A percentile compares a stretch with the other conserved stretches of the same genome.
These are phyloP conservation scores for Meteorus sp. DNA, from an alignment of 1,140 invertebrate genomes.

Conservation along the genomic window DNA sequence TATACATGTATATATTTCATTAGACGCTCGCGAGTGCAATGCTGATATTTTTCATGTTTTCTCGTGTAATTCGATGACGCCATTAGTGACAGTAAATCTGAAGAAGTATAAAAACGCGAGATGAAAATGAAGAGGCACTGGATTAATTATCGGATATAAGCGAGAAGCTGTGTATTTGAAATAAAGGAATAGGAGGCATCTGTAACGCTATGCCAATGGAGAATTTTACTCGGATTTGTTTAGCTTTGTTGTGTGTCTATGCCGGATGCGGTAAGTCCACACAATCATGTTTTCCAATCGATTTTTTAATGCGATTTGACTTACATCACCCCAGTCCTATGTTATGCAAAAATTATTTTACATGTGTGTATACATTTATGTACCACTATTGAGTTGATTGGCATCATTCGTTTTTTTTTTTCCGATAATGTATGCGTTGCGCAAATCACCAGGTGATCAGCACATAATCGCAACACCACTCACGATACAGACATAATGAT, in stretches of 20 bases:
- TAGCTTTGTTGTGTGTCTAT: not conserved
- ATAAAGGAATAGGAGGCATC: not conserved
- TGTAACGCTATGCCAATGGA: not conserved
- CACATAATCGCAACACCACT: too few relatives aligned
- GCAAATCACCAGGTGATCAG: too few relatives aligned
- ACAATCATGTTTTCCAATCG: not conserved
- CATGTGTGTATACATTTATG: too few relatives aligned
- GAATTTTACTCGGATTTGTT: not conserved
- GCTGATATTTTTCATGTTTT: not conserved
- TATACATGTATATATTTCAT: too few relatives aligned
- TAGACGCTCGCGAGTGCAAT: not conserved
- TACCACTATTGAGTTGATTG: too few relatives aligned
- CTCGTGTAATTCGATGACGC: not conserved
- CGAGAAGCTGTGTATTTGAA: not conserved
- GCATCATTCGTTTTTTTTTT: too few relatives aligned
- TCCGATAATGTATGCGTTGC: too few relatives aligned
- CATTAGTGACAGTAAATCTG: not conserved
- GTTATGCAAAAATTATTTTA: not conserved
- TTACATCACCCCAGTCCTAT: not conserved
- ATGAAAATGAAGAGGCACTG: not conserved
- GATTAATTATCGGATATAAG: not conserved
- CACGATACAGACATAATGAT: too few relatives aligned
- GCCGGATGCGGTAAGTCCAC: not conserved
- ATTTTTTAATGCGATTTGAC: not conserved
- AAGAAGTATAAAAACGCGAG: not conserved